Conservation (phyloP, 2,888 invertebrate genomes). For the Lasioglossum leucozonium region DNA sequence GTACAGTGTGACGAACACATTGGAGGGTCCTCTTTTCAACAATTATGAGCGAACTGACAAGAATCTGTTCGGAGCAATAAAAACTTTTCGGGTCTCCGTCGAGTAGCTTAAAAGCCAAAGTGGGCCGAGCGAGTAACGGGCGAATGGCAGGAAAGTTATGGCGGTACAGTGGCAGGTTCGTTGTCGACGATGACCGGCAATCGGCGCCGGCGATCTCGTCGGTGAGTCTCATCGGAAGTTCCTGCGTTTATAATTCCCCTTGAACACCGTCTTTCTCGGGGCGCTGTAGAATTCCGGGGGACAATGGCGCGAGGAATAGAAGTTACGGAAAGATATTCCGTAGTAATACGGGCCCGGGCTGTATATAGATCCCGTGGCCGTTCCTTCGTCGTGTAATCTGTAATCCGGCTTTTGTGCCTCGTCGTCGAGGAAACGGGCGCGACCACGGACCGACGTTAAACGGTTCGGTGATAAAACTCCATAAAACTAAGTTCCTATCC, state of each 20-base stretch:
- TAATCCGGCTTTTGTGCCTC: conserved; percentile 28
- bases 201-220: background rate
- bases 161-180: background rate
- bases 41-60: too few relatives aligned
- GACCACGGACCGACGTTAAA: conserved; percentile 37
- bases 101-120: background rate
- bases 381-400: conserved; percentile 20
- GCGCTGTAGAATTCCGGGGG: conserved; percentile 7
- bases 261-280: conserved; percentile 14
- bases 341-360: conserved; percentile 22
- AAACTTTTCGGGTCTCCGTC: background rate
- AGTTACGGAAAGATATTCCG: conserved; percentile 37
- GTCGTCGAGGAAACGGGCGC: conserved; percentile 10
- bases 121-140: background rate
- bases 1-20: too few relatives aligned
- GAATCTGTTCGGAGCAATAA: too few relatives aligned
- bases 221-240: conserved; percentile 10
- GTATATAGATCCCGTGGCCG: conserved; percentile 6
- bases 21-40: too few relatives aligned
- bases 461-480: conserved; percentile 40
- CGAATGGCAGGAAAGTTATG: background rate
- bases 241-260: conserved; percentile 33
- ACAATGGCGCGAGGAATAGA: conserved; percentile 25
- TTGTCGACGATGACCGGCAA: background rate
- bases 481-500: conserved; percentile 38